Base-by-base conservation (phyloP, 2,113 vertebrate species). In the Glareola pratincola region DNA sequence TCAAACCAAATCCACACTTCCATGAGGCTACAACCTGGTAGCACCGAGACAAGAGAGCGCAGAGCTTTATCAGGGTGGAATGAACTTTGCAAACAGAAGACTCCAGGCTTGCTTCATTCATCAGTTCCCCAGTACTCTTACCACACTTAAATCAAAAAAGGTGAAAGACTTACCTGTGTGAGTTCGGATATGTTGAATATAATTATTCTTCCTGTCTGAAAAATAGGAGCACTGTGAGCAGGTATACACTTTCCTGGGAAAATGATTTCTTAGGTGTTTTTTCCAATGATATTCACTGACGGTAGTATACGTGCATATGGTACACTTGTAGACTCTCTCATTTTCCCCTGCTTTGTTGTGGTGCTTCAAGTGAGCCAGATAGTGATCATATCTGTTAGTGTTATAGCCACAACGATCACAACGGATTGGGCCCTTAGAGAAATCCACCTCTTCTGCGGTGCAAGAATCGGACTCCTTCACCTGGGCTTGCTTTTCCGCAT, bases 251-350 rank as follows among this genome's bases (percentile, higher is more conserved):
- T 99, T 99, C 95, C 99, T 99, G 75, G 99, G 99, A 94, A 99
- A 99, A 96, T 99, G 99, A 92, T 99, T 99, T 92, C 99, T 98
- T 92, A 99, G 97, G 97, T 99, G 99, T 96, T 99, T 99, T 97
- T 99, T 99, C 99, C 99, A 99, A 97, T 99, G 99, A 90, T 99
- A 99, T 94, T 99, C 99, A 80, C 99, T 99, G 81, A 99, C 99
- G 1, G 99, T 99, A 75, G 99, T 99, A 85, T 99, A 99, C 0
- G 99, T 98, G 95, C 99, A 99, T 92, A 99, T 98, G 23, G 99
- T 99, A 96, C 99, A 99, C 98, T 99, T 99, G 94, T 99, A 99
- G 59, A 99, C 99, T 56, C 99, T 98, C 97, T 98, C 98, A 14
- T 98, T 98, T 74, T 99, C 98, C 53, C 98, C 98, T 54, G 98